Conservation (phyloP, 2,888 invertebrate genomes). For the Aradus depressus region DNA sequence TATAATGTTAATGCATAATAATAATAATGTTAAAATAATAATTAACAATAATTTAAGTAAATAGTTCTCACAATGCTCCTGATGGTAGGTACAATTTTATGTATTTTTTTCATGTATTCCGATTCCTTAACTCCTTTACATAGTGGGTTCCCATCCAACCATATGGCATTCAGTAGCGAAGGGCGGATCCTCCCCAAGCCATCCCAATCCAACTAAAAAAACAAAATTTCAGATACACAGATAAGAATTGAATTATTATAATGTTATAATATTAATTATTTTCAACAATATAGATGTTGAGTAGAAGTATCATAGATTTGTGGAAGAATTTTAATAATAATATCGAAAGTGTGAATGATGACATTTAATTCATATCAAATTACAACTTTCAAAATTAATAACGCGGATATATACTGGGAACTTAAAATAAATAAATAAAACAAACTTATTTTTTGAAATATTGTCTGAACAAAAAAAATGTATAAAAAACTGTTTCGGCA, state of each 20-base stretch:
- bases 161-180: conserved; percentile 2
- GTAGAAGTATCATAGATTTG: background rate
- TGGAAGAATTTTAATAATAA: background rate
- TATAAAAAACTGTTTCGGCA: no score
- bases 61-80: background rate
- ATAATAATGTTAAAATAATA: background rate
- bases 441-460: no score
- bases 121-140: background rate
- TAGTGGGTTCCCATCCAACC: conserved; percentile 19
- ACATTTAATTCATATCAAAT: no score
- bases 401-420: no score
- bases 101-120: conserved; percentile 2
- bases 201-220: conserved; percentile 12
- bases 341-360: background rate
- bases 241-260: background rate
- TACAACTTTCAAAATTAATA: no score
- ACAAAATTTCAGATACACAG: background rate
- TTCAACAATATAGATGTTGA: background rate
- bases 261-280: background rate
- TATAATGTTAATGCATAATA: background rate
- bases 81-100: background rate
- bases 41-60: background rate
- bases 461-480: no score
- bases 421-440: no score
- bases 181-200: background rate